Conservation (phyloP, 1,140 invertebrate genomes). For the Platorchestia sp. region DNA sequence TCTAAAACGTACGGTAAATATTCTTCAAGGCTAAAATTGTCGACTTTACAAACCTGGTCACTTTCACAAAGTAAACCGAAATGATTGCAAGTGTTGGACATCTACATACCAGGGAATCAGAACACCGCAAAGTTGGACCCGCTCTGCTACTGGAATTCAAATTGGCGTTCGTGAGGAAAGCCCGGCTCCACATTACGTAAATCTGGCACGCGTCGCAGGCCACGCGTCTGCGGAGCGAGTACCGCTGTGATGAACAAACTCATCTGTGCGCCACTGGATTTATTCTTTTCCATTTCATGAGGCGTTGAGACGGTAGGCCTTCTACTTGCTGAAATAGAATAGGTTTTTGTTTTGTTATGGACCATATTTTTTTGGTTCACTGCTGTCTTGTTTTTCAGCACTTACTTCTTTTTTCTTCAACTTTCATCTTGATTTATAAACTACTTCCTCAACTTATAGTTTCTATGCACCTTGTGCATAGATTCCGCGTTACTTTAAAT, state of each 20-base stretch:
- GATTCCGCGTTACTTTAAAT: too few relatives aligned
- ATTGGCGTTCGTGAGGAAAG: not conserved
- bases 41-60: not conserved
- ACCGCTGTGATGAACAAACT: not conserved
- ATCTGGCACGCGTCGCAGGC: not conserved
- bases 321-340: too few relatives aligned
- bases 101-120: not conserved
- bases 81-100: not conserved
- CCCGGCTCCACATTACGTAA: not conserved
- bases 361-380: too few relatives aligned
- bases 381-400: too few relatives aligned
- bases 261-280: not conserved
- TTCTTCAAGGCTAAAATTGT: not conserved
- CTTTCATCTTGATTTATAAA: too few relatives aligned
- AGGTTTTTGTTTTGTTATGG: too few relatives aligned
- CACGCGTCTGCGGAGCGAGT: not conserved
- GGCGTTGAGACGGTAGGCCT: not conserved
- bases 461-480: too few relatives aligned
- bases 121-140: not conserved
- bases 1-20: not conserved
- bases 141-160: not conserved
- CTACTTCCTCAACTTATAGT: too few relatives aligned
- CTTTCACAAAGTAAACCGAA: not conserved
- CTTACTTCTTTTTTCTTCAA: too few relatives aligned
- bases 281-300: not conserved